Conservation (phyloP, 2,888 invertebrate genomes). For the Himalopsyche japonica region DNA sequence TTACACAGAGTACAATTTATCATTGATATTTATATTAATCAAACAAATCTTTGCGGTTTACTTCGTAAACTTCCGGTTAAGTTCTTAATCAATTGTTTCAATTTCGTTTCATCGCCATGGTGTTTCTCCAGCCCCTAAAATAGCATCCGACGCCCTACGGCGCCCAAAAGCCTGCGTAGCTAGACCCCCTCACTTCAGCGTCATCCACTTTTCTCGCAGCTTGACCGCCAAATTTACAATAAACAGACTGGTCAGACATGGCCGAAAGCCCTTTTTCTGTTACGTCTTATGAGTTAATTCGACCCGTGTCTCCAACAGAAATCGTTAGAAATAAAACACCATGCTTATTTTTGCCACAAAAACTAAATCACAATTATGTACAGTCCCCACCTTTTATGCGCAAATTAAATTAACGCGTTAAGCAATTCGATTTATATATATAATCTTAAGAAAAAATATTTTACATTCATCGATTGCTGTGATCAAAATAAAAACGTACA, state of each 20-base stretch:
- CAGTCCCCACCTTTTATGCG: background rate
- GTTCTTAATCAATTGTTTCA: background rate
- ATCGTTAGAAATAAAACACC: background rate
- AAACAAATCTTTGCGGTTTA: background rate
- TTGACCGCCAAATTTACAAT: background rate
- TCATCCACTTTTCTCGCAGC: background rate
- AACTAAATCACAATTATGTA: background rate
- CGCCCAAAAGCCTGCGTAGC: background rate
- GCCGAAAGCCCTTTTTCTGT: background rate
- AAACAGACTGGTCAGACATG: background rate
- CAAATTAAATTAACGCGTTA: too few species aligned
- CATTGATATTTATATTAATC: background rate
- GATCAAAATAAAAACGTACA: too few species aligned
- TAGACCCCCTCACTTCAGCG: background rate
- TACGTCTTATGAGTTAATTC: background rate
- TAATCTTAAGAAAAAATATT: too few species aligned
- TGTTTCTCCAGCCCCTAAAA: background rate
- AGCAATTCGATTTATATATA: too few species aligned
- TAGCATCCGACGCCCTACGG: background rate
- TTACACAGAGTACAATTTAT: background rate
- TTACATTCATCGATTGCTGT: too few species aligned
- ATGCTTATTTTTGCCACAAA: background rate
- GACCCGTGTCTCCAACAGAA: background rate
- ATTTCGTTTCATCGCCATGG: background rate
- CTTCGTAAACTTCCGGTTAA: background rate